Evolutionary conservation across 2,888 invertebrate genomes (phyloP).

Genomic region (Rhagonycha fulva): DNA sequence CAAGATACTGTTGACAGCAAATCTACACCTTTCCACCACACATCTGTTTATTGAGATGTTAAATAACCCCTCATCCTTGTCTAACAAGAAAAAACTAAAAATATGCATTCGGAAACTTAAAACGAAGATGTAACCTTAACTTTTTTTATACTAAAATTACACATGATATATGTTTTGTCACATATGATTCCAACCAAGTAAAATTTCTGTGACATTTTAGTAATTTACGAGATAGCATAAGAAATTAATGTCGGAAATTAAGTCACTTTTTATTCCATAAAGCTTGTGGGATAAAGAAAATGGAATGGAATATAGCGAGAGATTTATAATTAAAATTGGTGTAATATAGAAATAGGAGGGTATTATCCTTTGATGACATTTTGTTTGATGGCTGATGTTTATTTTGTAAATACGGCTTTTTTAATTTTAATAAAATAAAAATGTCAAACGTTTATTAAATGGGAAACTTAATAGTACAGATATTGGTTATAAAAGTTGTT

Average conservation of each 20-base stretch:
- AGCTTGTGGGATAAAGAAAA: conserved; percentile 1
- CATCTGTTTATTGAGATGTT: conserved; percentile 16
- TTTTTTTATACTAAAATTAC: conserved; percentile 21
- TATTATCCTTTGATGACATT: conserved; percentile 7
- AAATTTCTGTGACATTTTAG: conserved; percentile 27
- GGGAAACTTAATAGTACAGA: background rate
- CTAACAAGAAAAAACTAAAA: background rate
- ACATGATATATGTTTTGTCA: conserved; percentile 29
- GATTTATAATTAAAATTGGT: conserved; percentile 15
- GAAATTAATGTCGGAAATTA: conserved; percentile 11
- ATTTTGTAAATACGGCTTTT: conserved; percentile 22
- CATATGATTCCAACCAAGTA: conserved; percentile 23
- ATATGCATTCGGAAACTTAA: conserved; percentile 6
- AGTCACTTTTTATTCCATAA: background rate
- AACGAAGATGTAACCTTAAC: background rate
- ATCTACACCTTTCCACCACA: conserved; percentile 13
- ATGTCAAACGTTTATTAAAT: background rate
- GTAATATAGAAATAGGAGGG: background rate
- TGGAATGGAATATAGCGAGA: conserved; percentile 7
- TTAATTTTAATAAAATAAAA: background rate
- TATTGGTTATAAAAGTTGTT: background rate
- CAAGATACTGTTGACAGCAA: conserved; percentile 27
- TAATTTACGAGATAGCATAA: conserved; percentile 20
- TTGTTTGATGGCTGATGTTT: conserved; percentile 15
- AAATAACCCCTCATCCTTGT: conserved; percentile 12